A percentile compares a stretch with the other conserved stretches of the same genome.
These are phyloP conservation scores for Scomber japonicus DNA, from an alignment of 2,113 vertebrate genomes.

Conservation along the genomic window DNA sequence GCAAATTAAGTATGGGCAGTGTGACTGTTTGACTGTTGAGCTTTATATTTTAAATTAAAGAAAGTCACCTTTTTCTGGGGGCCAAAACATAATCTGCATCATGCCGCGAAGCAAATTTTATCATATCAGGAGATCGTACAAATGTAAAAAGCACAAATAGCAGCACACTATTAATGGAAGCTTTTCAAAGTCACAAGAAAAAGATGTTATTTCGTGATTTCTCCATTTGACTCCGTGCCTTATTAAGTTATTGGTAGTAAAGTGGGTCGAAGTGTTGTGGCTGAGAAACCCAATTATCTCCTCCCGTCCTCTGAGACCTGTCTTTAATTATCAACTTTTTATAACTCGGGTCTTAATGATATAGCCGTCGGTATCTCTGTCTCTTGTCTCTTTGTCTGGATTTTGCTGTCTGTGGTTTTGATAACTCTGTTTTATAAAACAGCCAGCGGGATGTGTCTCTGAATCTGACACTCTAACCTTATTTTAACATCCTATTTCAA, in stretches of 20 bases:
- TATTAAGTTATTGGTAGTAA: conserved; percentile 77
- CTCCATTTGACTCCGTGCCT: conserved; percentile 57
- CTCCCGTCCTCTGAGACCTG: conserved; percentile 60
- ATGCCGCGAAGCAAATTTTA: background rate
- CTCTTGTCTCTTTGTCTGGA: conserved; percentile 36
- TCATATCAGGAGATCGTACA: too few relatives aligned
- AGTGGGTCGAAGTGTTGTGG: conserved; percentile 76
- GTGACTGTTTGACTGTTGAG: background rate
- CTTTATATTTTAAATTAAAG: conserved; percentile 8
- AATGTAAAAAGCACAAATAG: background rate
- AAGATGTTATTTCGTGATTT: conserved; percentile 46
- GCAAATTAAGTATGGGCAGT: background rate
- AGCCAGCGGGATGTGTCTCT: conserved; percentile 26
- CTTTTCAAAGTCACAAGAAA: conserved; percentile 21
- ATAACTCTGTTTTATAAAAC: conserved; percentile 68
- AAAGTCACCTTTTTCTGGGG: conserved; percentile 10
- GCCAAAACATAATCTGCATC: conserved; percentile 14
- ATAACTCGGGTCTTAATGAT: conserved; percentile 76
- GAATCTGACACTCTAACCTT: conserved; percentile 55
- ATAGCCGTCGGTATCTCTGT: conserved; percentile 61
- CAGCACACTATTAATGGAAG: conserved; percentile 8
- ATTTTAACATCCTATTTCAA: conserved; percentile 30
- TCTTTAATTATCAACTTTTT: conserved; percentile 84
- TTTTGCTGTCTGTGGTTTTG: conserved; percentile 53
- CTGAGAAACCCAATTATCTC: conserved; percentile 79